Evolutionary conservation across 2,797 vertebrate genomes (phyloP).

Genomic region (Eupleurogrammus muticus): DNA sequence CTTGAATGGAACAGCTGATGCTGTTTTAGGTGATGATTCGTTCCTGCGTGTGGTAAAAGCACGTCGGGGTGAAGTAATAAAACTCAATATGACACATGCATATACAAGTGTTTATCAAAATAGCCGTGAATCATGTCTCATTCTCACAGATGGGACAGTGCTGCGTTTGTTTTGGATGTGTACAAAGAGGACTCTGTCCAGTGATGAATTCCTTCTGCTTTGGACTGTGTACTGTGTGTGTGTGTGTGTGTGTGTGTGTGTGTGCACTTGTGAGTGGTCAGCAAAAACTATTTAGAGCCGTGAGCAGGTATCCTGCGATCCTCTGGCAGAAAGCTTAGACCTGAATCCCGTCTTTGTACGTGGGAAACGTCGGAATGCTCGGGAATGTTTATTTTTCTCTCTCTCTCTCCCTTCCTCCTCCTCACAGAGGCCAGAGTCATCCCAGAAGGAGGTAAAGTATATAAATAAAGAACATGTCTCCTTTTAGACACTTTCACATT

Average conservation of each 20-base stretch:
- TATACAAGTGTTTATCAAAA: neutral
- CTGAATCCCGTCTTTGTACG: slow-evolving; percentile 84
- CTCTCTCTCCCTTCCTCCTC: slow-evolving; percentile 23
- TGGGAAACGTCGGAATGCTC: slow-evolving; percentile 52
- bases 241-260: slow-evolving; percentile 29
- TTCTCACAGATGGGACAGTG: slow-evolving; percentile 27
- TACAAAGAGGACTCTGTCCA: slow-evolving; percentile 66
- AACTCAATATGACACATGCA: neutral
- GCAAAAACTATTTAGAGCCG: slow-evolving; percentile 76
- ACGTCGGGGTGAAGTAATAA: fast-evolving
- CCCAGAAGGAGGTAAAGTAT: slow-evolving; percentile 83
- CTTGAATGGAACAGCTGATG: neutral
- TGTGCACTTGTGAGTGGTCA: slow-evolving; percentile 35
- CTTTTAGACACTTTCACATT: slow-evolving; percentile 22
- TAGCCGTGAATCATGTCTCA: neutral
- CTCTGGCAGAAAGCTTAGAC: slow-evolving; percentile 45
- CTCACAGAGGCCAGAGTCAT: slow-evolving; percentile 83
- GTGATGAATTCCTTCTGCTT: slow-evolving; percentile 31
- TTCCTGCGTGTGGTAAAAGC: neutral
- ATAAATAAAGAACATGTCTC: slow-evolving; percentile 36
- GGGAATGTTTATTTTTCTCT: slow-evolving; percentile 61
- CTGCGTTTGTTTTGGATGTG: slow-evolving; percentile 39
- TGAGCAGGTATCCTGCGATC: slow-evolving; percentile 63
- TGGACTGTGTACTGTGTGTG: slow-evolving; percentile 17
- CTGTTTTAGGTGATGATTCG: neutral